phyloP scores from a whole-genome alignment of 2,888 invertebrate species.

The Rhodophaea formosa region DNA sequence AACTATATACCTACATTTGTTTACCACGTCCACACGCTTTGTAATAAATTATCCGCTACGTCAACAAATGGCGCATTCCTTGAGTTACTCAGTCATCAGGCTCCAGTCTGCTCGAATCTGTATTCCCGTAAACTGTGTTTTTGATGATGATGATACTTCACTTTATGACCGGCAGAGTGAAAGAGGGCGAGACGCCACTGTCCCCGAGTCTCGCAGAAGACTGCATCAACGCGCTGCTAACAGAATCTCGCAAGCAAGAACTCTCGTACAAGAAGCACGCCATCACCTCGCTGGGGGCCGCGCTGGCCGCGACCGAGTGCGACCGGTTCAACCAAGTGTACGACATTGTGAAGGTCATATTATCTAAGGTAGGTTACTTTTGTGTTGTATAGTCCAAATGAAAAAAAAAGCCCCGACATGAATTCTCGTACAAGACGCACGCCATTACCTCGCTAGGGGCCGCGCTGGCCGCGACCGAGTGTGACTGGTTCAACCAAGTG shows the following conservation, averaged over 20 bases:
- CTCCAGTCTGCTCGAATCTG: too few relatives aligned
- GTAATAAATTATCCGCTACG: too few relatives aligned
- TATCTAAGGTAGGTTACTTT: constrained; percentile 85
- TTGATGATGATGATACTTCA: too few relatives aligned
- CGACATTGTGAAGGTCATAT: constrained; percentile 86
- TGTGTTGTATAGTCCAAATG: too few relatives aligned
- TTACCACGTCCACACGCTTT: too few relatives aligned
- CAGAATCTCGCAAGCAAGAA: constrained; percentile 91
- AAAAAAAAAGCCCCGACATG: too few relatives aligned
- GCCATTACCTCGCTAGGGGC: constrained; percentile 87
- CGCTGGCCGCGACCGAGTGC: constrained; percentile 85
- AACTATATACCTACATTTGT: too few relatives aligned
- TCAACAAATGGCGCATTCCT: too few relatives aligned
- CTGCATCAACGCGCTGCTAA: constrained; percentile 86
- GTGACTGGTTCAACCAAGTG: constrained; percentile 89
- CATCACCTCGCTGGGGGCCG: constrained; percentile 85
- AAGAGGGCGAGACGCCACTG: constrained; percentile 55
- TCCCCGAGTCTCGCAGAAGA: constrained; percentile 54
- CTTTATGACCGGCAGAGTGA: constrained; percentile 46
- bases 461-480: constrained; percentile 86
- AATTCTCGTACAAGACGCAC: constrained; percentile 87
- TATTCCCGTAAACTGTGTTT: too few relatives aligned
- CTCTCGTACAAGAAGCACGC: constrained; percentile 88
- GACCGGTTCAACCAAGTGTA: constrained; percentile 91
- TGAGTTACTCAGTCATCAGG: too few relatives aligned